Evolutionary conservation across 2,888 invertebrate genomes (phyloP), one percentile per base, ranked within the genome.

Genomic region (Sphaerophoria rueppellii): DNA sequence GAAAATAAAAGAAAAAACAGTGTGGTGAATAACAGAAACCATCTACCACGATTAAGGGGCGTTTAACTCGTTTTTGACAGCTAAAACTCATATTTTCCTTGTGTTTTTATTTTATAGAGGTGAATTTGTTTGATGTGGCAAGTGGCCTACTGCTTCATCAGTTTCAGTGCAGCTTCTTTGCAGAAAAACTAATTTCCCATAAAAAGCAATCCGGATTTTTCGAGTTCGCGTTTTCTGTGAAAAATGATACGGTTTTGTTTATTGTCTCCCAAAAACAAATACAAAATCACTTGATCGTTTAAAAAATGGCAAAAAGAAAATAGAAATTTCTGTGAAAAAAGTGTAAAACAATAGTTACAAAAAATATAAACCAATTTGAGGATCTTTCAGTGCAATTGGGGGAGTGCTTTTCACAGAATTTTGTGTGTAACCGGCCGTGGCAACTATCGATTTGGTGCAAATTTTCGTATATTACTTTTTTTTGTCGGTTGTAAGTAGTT

Each of bases 1-100:
- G 4, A 55, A 55, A 65, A 50, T 2, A 37, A 52, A 50, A 12
- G 11, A 57, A 55, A 63, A 71, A 34, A 43, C 3, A 43, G 72
- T 76, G 85, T 76, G 85, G 85, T 85, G 85, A 85, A 76, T 81
- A 81, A 35, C 12, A 61, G n/a, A 52, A 61, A 76, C 69, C 81
- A 81, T 76, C 75, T 81, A 85, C 85, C 85, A 85, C 76, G 12
- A 50, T 50, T 48, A 72, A 80, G 83, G 85, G 85, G 85, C 85
- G 85, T 85, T 85, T 85, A 76, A 85, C 76, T 81, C 40, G 81
- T 76, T 81, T 80, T 83, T 80, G 83, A 80, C 83, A 83, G 80
- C 24, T 24, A 24, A 24, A 24, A 24, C 61, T 72, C 72, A 69
- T 65, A 43, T 40, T 60, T 60, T 60, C 14, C 40, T 35, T 24